Conservation (phyloP, 2,797 vertebrate genomes). For the Echeneis naucrates region DNA sequence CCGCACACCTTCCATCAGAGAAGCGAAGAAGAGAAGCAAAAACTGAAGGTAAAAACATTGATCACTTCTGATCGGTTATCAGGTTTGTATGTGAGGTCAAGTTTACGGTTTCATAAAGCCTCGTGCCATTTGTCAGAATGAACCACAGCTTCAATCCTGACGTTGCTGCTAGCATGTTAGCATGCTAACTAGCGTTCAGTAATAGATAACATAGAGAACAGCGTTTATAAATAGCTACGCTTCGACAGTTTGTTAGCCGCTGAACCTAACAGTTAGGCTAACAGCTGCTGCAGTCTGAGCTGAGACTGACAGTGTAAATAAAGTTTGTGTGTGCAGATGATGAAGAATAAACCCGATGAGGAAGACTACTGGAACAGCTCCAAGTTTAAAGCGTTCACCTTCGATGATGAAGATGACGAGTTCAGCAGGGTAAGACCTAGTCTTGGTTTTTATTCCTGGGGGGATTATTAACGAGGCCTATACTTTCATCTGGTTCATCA, state of each 20-base stretch:
- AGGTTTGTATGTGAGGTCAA: not conserved
- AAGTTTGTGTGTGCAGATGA: slow-evolving; percentile 82
- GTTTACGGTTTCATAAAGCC: not conserved
- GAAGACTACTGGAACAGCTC: slow-evolving; percentile 97
- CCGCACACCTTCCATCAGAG: not conserved
- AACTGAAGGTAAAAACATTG: slow-evolving; percentile 53
- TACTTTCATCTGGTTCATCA: too few species aligned
- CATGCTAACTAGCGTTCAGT: slow-evolving; percentile 24
- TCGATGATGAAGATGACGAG: slow-evolving; percentile 96
- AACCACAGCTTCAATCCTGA: not conserved
- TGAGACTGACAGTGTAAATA: not conserved
- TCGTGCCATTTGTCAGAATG: not conserved
- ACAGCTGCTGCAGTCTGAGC: not conserved
- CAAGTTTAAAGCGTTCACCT: slow-evolving; percentile 94
- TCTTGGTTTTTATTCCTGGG: too few species aligned
- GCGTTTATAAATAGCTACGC: not conserved
- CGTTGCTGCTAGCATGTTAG: slow-evolving; percentile 17
- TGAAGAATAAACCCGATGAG: slow-evolving; percentile 89
- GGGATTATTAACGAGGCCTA: too few species aligned
- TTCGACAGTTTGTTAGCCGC: not conserved
- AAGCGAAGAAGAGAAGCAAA: slow-evolving; percentile 11
- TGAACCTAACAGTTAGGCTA: too few species aligned
- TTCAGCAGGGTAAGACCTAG: slow-evolving; percentile 85
- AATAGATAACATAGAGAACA: not conserved
- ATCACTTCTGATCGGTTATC: slow-evolving; percentile 5